Evolutionary conservation across 2,797 vertebrate genomes (phyloP), one percentile per base, ranked within the genome.

Genomic region (Babyrousa celebensis): DNA sequence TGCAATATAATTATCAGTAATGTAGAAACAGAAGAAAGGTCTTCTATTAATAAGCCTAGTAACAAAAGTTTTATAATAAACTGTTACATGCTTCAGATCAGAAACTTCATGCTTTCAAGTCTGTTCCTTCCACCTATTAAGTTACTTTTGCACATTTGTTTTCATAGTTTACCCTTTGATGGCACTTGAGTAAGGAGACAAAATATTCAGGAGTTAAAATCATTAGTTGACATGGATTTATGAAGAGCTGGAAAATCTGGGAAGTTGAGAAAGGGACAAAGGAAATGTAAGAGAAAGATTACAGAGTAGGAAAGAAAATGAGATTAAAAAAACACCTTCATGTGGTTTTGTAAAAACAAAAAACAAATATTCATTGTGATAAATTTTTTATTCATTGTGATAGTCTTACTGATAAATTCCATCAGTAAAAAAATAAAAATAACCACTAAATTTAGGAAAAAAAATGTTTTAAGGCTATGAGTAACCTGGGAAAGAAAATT

Each of bases 401-500:
- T 52, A 68, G 63, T 94, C 56, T 74, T 71, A 83, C 36, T 36
- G 36, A 23, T 2, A 77, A 36, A 91, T 71, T 14, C 18, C 54
- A 94, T 89, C 12, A 63, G 17, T 11, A 95, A 90, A 4, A 87
- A n/a, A 83, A 52, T 40, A 48, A 20, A 63, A 63, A 36, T 58
- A 12, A 40, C 8, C 25, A 71, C 3, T 60, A 6, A 48, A 87
- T 43, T 79, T 62, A 74, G 72, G 60, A 93, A 86, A 77, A n/a
- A 4, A 85, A 48, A 85, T 48, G 3, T 62, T 80, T 91, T 85
- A 88, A 72, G 54, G 14, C 74, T 40, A 7, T 12, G 16, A 90
- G 67, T 52, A 91, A 80, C 25, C 77, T 80, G 21, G n/a, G 67
- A 77, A 94, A 80, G 71, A 65, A 88, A 79, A 84, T 36, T 54